Evolutionary conservation across 2,113 vertebrate genomes (phyloP).

Genomic region (Nanorana parkeri): DNA sequence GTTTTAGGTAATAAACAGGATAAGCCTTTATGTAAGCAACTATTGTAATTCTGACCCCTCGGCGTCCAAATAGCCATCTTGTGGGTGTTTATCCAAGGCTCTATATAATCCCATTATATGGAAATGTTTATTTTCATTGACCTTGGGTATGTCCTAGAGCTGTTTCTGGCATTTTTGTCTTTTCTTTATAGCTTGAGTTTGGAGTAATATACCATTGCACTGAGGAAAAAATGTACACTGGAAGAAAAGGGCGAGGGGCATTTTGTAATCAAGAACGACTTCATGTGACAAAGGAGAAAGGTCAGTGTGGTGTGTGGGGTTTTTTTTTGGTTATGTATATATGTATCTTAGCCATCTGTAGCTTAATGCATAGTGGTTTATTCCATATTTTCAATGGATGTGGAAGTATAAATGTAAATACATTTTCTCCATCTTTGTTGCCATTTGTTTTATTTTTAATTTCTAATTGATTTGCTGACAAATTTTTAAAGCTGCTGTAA

Average conservation of each 20-base stretch:
- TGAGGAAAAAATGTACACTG: constrained; percentile 85
- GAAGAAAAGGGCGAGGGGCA: constrained; percentile 82
- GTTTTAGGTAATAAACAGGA: too few relatives aligned
- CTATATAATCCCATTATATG: too few relatives aligned
- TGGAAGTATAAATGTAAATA: too few relatives aligned
- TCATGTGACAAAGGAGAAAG: constrained; percentile 82
- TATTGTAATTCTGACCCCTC: too few relatives aligned
- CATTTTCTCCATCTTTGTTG: too few relatives aligned
- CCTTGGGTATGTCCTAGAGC: too few relatives aligned
- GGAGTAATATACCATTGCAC: constrained; percentile 89
- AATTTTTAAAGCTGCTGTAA: not conserved
- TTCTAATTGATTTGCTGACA: not conserved
- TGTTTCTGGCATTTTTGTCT: not conserved
- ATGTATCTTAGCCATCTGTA: not conserved
- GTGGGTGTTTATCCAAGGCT: too few relatives aligned
- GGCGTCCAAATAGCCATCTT: too few relatives aligned
- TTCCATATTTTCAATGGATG: too few relatives aligned
- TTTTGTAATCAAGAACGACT: constrained; percentile 85
- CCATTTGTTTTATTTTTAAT: not conserved
- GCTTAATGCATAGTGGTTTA: not conserved
- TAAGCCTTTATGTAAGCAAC: too few relatives aligned
- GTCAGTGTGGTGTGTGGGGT: constrained; percentile 73
- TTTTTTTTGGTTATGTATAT: not conserved
- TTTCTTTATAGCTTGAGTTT: constrained; percentile 79
- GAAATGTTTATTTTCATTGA: too few relatives aligned